Evolutionary conservation across 2,888 invertebrate species (phyloP), one percentile per base, ranked within the genome.

Genomic region (Nymphalis polychloros): DNA sequence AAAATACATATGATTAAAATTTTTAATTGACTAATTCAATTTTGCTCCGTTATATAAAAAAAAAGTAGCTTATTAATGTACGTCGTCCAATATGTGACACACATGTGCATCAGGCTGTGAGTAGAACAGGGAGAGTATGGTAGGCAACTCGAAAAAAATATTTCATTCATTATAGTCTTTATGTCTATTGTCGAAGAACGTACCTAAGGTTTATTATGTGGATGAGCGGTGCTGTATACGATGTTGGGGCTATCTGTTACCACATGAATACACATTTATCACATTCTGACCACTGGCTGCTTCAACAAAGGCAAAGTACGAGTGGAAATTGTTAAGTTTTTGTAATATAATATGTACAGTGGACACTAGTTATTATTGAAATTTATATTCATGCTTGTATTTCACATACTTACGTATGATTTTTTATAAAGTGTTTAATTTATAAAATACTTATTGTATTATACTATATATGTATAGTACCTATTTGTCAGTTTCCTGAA

Each of bases 191-290:
- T 5, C n/a, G 48, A 55, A 66, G 66, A 27, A 41, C 23, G 52
- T 13, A 35, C n/a, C 47, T 8, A 17, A 20, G 23, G 19, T n/a
- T n/a, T 55, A 48, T 23, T 8, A 47, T 48, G 4, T 8, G 16
- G 10, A 23, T 60, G 7, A 47, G 19, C 8, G 60, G 41, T 8
- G 19, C 16, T 23, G 17, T 61, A 53, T 61, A 41, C 27, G 41
- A 17, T 41, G 35, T 57, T 35, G 47, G 55, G 53, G 35, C 46
- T 66, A 66, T 66, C 66, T 61, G 8, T 66, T 66, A 41, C 61
- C 61, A 61, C 61, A 61, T 61, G 61, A 66, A 61, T 66, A 53
- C 66, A 61, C 66, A 60, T 53, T 59, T 52, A 60, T 52, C 60
- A 41, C 53, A 47, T 60, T 27, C 53, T 60, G 59, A 66, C 65